Evolutionary conservation across 2,797 vertebrate species (phyloP).

Genomic region (Spea hammondii): DNA sequence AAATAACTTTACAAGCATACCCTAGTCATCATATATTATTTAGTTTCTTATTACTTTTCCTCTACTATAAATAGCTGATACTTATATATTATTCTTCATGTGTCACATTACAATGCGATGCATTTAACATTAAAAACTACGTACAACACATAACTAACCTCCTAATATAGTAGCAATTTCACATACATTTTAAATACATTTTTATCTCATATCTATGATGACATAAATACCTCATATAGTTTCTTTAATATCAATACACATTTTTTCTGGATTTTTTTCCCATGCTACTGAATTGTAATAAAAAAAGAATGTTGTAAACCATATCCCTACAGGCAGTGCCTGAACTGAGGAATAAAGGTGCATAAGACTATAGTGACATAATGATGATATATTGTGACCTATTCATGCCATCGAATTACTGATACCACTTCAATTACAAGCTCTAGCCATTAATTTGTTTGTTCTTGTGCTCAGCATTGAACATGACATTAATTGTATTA

Average conservation of each 20-base stretch:
- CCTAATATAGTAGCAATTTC: too few species aligned
- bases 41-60: too few species aligned
- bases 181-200: too few species aligned
- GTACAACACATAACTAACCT: too few species aligned
- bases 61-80: too few species aligned
- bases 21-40: too few species aligned
- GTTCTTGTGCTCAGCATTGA: slow-evolving; percentile 23
- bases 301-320: neutral
- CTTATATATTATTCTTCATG: too few species aligned
- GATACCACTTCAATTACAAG: slow-evolving; percentile 30
- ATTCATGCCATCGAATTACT: slow-evolving; percentile 37
- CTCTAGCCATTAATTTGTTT: slow-evolving; percentile 37
- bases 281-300: too few species aligned
- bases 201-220: too few species aligned
- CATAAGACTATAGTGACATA: slow-evolving; percentile 28
- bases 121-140: too few species aligned
- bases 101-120: too few species aligned
- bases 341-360: slow-evolving; percentile 24
- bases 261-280: neutral
- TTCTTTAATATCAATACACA: neutral
- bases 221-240: neutral
- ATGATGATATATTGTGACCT: slow-evolving; percentile 44
- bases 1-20: too few species aligned
- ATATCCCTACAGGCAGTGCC: neutral
- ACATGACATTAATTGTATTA: slow-evolving; percentile 49